A percentile compares a stretch with the other conserved stretches of the same genome.
Conservation (phyloP, 2,888 invertebrate genomes). For the Amphimallon solstitiale region DNA sequence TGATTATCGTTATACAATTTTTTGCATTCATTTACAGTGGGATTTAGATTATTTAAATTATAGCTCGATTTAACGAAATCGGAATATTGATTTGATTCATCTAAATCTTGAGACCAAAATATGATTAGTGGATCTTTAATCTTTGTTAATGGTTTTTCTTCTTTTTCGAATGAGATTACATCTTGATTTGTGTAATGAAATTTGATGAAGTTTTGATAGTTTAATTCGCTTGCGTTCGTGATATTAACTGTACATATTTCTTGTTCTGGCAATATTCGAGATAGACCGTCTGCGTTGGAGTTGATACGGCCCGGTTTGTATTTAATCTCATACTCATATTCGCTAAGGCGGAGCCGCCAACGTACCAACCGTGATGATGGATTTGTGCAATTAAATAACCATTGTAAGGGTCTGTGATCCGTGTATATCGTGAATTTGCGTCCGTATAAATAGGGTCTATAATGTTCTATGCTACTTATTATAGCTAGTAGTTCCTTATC, state of each 20-base stretch:
- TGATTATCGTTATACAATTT: conserved; percentile 36
- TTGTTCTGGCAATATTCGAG: background rate
- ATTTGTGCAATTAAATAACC: conserved; percentile 17
- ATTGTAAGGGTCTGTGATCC: conserved; percentile 28
- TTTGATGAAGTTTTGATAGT: conserved; percentile 37
- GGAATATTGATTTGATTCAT: conserved; percentile 39
- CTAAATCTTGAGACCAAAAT: conserved; percentile 41
- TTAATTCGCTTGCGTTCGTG: background rate
- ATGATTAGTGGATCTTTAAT: conserved; percentile 36
- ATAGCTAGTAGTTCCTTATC: conserved; percentile 38
- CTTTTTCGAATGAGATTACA: conserved; percentile 23
- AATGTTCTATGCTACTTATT: conserved; percentile 35
- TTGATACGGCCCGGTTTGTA: conserved; percentile 16
- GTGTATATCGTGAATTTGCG: conserved; percentile 14
- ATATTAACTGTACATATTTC: background rate
- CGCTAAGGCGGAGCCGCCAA: too few relatives aligned
- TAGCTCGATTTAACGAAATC: conserved; percentile 27
- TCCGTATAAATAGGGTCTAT: conserved; percentile 35
- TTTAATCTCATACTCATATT: too few relatives aligned
- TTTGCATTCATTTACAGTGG: conserved; percentile 27
- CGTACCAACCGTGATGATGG: background rate
- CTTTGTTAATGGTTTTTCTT: conserved; percentile 22
- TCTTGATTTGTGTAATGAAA: conserved; percentile 33
- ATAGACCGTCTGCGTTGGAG: conserved; percentile 22
- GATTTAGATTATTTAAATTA: conserved; percentile 15